phyloP scores from a whole-genome alignment of 2,797 vertebrate genomes.

The Catostomus latipinnis region DNA sequence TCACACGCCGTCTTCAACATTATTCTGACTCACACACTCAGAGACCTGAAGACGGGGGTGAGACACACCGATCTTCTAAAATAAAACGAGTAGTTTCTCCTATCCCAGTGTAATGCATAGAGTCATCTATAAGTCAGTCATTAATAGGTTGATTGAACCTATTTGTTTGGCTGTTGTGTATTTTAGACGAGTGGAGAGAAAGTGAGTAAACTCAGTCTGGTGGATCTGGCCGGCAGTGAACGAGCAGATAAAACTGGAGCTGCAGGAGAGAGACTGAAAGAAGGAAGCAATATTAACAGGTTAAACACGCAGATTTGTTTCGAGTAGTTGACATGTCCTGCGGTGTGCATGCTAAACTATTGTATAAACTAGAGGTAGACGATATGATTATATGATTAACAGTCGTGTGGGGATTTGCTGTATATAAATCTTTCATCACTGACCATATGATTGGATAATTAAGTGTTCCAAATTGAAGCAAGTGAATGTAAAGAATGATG shows the following conservation, averaged over 20 bases:
- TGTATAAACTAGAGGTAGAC: no score
- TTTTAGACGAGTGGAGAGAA: conserved; percentile 81
- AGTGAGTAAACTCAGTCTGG: conserved; percentile 94
- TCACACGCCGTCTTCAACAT: conserved; percentile 98
- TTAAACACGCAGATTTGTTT: neutral
- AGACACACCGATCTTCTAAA: conserved; percentile 55
- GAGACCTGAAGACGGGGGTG: conserved; percentile 89
- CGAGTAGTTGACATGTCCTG: no score
- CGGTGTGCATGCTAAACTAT: no score
- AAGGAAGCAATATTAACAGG: conserved; percentile 83
- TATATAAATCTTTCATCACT: no score
- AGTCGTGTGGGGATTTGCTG: no score
- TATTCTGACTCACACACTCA: conserved; percentile 93
- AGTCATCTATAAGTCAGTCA: no score
- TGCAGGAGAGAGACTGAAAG: conserved; percentile 90
- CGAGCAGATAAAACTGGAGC: conserved; percentile 91
- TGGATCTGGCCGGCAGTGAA: conserved; percentile 94
- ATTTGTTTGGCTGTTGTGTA: neutral
- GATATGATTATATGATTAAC: no score
- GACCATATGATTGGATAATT: no score
- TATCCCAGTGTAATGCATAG: no score
- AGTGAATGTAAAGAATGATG: no score
- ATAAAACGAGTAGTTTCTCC: no score
- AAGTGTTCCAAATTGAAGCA: no score
- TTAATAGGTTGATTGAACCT: neutral